Evolutionary conservation across 2,797 vertebrate species (phyloP).

Genomic region (Iguana delicatissima): DNA sequence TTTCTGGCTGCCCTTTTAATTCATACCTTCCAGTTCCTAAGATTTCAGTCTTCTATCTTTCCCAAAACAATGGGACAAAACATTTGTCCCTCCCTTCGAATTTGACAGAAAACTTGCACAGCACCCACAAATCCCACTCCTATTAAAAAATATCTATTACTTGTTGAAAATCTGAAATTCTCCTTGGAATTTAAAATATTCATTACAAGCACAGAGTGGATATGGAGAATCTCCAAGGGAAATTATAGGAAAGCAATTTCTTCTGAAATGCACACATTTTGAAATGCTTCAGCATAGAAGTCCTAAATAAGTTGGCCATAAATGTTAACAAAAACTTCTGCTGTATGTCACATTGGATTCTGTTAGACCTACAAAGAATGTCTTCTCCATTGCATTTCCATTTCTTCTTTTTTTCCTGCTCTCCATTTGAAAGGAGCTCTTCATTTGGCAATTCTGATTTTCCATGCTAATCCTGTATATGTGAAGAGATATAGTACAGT

Average conservation of each 20-base stretch:
- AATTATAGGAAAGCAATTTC: constrained; percentile 1
- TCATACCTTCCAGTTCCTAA: not conserved
- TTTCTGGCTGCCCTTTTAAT: not conserved
- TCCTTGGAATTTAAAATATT: constrained; percentile 6
- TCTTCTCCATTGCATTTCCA: not conserved
- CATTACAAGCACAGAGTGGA: constrained; percentile 1
- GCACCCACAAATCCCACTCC: not conserved
- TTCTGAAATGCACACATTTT: not conserved
- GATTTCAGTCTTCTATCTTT: not conserved
- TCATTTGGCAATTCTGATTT: not conserved
- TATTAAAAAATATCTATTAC: not conserved
- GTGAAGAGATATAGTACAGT: not conserved
- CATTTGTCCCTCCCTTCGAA: not conserved
- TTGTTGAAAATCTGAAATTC: constrained; percentile 11
- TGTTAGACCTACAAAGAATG: not conserved
- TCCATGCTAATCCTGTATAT: not conserved
- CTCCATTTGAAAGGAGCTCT: not conserved
- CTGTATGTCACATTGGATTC: not conserved
- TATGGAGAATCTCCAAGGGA: not conserved
- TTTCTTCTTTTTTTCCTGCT: not conserved
- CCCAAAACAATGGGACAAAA: not conserved
- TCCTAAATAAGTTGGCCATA: not conserved
- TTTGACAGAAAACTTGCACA: not conserved
- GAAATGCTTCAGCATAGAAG: not conserved
- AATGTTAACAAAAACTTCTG: not conserved